Base-by-base conservation (phyloP, 2,113 vertebrate genomes). In the Mobula birostris region DNA sequence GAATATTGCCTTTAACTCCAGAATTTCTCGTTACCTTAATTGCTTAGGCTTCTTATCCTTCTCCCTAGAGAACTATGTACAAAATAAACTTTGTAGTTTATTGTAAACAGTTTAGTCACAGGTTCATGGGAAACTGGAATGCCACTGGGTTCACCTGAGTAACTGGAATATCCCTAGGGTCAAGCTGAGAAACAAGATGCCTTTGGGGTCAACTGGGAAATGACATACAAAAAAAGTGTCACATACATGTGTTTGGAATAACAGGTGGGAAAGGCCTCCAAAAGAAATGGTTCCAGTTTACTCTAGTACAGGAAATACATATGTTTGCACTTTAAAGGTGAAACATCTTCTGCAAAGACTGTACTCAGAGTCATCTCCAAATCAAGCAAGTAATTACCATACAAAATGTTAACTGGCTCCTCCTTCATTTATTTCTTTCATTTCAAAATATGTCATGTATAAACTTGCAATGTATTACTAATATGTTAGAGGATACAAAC, bases 401-500 rank as follows among this genome's bases (percentile, higher is more conserved):
- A 9, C 82, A 3, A 63, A 27, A 87, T 58, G 19, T 17, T 66
- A 5, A 66, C 5, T 2, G 21, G 15, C 56, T 90, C 61, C 6
- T 12, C 14, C 29, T 7, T 17, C 3, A 63, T 17, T 66, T 11
- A 88, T 32, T 9, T 48, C 48, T 48, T 61, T 88, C 17, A 63
- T 90, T 90, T 32, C 11, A n/a, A 93, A 74, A 72, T 12, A 11
- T 7, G 27, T 48, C n/a, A 76, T 40, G 70, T 48, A 74, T 21
- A 48, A 19, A 27, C 74, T 93, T 36, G 72, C 21, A 56, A 48
- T 74, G 68, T 21, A 93, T 24, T 74, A 19, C 21, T 74, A 76
- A 76, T 76, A 40, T 74, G 70, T 93, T 14, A 77, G 80, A 29
- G 74, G 94, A n/a, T 94, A 97, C 97, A 96, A 96, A 97, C 98